A percentile compares a stretch with the other conserved stretches of the same genome.
These are phyloP conservation scores for Luscinia megarhynchos DNA, from an alignment of 2,797 vertebrate genomes.

Conservation along the genomic window DNA sequence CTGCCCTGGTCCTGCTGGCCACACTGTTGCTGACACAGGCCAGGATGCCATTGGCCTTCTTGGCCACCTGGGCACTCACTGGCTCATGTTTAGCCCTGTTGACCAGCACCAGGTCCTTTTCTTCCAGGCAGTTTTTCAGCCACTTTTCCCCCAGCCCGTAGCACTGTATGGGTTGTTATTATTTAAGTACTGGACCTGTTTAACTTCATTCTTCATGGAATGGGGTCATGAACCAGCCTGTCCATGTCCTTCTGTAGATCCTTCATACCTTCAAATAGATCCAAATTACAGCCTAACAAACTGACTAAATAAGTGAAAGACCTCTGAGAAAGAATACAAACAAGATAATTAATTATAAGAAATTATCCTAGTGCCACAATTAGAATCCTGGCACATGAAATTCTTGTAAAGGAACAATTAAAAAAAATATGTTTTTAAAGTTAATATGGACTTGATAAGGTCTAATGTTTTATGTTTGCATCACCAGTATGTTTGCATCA, in stretches of 20 bases:
- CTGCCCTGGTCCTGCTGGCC: no score
- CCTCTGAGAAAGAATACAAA: not conserved
- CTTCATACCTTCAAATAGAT: not conserved
- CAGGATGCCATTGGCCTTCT: not conserved
- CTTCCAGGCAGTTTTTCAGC: not conserved
- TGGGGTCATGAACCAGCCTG: not conserved
- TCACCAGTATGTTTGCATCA: not conserved
- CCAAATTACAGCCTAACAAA: not conserved
- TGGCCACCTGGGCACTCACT: not conserved
- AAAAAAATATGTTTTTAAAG: not conserved
- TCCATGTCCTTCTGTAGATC: not conserved
- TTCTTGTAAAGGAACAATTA: not conserved
- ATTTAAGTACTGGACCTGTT: not conserved
- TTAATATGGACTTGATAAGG: not conserved
- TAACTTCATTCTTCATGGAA: not conserved
- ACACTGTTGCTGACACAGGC: fast-evolving
- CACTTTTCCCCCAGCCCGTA: not conserved
- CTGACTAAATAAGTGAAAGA: not conserved
- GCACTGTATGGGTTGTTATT: no score
- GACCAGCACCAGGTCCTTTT: not conserved
- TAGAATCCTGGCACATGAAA: not conserved
- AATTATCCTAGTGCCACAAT: not conserved
- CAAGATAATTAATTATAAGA: not conserved
- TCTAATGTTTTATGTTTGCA: slow-evolving; percentile 15
- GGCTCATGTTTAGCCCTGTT: not conserved